Evolutionary conservation across 2,113 vertebrate species (phyloP), one percentile per base, ranked within the genome.

Genomic region (Lophura nycthemera): DNA sequence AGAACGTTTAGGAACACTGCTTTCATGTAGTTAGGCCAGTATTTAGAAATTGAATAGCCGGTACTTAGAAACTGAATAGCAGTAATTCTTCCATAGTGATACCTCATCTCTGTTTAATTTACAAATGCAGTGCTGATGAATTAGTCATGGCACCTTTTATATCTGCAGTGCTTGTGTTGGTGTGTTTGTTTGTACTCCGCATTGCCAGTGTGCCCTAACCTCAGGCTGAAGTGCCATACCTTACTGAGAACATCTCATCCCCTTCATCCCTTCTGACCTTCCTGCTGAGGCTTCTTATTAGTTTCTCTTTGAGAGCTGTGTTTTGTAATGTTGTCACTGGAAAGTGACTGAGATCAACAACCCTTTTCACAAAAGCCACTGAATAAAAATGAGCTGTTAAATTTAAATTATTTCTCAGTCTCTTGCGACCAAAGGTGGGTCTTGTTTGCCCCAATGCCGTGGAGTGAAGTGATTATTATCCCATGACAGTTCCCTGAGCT

Each of bases 1-100:
- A 82, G 74, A 89, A 81, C 0, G 2, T 77, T 56, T 86, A 74
- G 56, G 73, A 90, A 77, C 85, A 78, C 86, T 86, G 78, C 89
- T 92, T 77, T 78, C 77, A 60, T 88, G 92, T 90, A 93, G 27
- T 87, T 73, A 80, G 64, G 91, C 89, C 78, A 92, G 52, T 85
- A 65, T 87, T 91, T 91, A 72, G 86, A 43, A 78, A 74, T 32
- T 56, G 72, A 90, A 86, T 67, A 92, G 91, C 87, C 74, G 91
- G 57, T 85, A 69, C 87, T 92, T 91, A 75, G 83, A 43, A 78
- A 74, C 34, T 60, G 64, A 88, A 83, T 67, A 90, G 69, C 73
- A 67, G 80, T 27, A 74, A 64, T 90, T 92, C 50, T 47, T 77
- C 76, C 73, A 36, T 47, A 50, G 72, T 56, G 42, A 74, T 59